Evolutionary conservation across 2,888 invertebrate genomes (phyloP), one percentile per base, ranked within the genome.

Genomic region (Tethea ocularis): DNA sequence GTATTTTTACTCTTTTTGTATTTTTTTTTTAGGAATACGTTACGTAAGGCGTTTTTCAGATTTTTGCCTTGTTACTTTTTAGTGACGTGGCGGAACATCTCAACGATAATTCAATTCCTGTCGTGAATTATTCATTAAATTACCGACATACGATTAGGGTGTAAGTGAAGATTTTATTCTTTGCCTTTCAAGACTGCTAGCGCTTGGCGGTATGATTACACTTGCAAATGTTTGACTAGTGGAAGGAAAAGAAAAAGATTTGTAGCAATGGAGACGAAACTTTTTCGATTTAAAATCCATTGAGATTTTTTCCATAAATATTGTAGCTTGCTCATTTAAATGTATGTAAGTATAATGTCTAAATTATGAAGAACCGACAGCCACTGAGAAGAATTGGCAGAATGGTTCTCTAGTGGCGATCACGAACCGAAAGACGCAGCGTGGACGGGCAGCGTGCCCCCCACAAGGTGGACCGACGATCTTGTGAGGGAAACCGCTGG

Each of bases 41-140:
- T 8, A 6, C 4, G n/a, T 41, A 41, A 41, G 15, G 6, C 1
- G n/a, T 7, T 46, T 20, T 46, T 46, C 46, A 4, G 6, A 41
- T 6, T 17, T 17, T 41, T 15, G n/a, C 46, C 20, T 46, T n/a
- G 20, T 46, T 20, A 46, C 46, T n/a, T 10, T 46, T 46, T 20
- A 20, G 33, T 33, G 33, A 36, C 6, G 22, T 36, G 22, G 6
- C 54, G 4, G 15, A 10, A 55, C 38, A 54, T 56, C 38, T 57
- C 62, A 53, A 33, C 33, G 70, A 71, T 77, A 77, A 84, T 84
- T 84, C 83, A 82, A 83, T 84, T 79, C 72, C 72, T 64, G 62
- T 63, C 60, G 46, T 84, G 83, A 80, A 82, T 84, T 62, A 84
- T 84, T 83, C 83, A 84, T 54, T 79, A 66, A 61, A 65, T 61